phyloP scores from a whole-genome alignment of 2,888 invertebrate genomes.

The Cybosia mesomella region DNA sequence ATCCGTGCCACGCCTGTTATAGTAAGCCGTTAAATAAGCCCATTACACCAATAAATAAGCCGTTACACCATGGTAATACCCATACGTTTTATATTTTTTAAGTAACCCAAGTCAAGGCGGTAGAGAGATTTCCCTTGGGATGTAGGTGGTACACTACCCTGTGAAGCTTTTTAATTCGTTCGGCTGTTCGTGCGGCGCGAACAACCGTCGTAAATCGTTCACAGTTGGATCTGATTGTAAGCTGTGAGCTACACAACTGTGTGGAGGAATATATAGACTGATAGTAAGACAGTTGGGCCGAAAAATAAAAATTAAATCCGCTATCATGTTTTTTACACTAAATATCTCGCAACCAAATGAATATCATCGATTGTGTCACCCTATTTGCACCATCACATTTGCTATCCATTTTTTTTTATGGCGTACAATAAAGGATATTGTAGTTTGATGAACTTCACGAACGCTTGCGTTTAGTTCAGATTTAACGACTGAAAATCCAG shows the following conservation, averaged over 20 bases:
- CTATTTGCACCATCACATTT: neutral
- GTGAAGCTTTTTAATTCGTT: conserved; percentile 5
- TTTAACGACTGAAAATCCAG: neutral
- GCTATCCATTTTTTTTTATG: neutral
- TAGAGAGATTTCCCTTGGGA: neutral
- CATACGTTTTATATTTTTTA: neutral
- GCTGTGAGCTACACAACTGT: neutral
- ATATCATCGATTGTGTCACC: neutral
- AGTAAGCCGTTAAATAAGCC: too few species aligned
- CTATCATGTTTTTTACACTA: neutral
- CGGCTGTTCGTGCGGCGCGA: neutral
- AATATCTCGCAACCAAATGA: neutral
- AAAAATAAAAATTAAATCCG: neutral
- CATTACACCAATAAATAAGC: neutral
- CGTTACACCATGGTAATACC: neutral
- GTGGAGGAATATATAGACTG: neutral
- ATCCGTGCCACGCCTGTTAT: too few species aligned
- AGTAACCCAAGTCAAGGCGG: neutral
- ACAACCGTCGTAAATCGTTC: conserved; percentile 12
- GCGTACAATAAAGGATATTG: neutral
- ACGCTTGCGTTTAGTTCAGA: neutral
- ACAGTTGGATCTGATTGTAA: conserved; percentile 5
- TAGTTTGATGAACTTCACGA: neutral
- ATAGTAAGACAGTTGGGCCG: neutral
- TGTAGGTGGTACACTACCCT: neutral